Evolutionary conservation across 1,140 invertebrate genomes (phyloP).

Genomic region (Pantala flavescens): DNA sequence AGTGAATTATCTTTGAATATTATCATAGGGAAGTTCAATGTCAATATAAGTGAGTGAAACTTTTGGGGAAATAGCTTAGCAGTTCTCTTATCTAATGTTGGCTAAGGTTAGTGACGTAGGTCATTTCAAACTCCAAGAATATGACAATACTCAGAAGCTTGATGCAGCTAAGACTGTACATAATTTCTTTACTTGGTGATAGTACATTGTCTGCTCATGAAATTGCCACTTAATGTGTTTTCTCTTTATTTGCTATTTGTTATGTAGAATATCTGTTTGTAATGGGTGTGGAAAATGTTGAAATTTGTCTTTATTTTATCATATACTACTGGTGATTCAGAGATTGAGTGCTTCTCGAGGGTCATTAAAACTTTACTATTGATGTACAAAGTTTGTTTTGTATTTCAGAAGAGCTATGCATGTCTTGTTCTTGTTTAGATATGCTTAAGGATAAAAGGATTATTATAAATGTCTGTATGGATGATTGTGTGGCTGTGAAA

Average conservation of each 20-base stretch:
- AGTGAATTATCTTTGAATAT: neutral
- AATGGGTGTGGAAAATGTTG: neutral
- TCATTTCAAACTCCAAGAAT: neutral
- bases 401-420: neutral
- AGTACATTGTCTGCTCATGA: neutral
- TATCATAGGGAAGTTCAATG: neutral
- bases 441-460: neutral
- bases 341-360: neutral
- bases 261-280: neutral
- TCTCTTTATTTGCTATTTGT: neutral
- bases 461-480: neutral
- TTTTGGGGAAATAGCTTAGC: neutral
- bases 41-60: neutral
- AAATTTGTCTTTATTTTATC: neutral
- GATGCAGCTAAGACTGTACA: neutral
- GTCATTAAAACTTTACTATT: neutral
- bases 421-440: conserved; percentile 4
- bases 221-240: neutral
- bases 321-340: neutral
- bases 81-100: neutral
- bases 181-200: neutral
- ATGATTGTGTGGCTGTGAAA: neutral
- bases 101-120: neutral
- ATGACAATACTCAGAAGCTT: conserved; percentile 1
- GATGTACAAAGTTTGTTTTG: neutral